Base-by-base conservation (phyloP, 2,888 invertebrate species). In the Seladonia tumulorum region DNA sequence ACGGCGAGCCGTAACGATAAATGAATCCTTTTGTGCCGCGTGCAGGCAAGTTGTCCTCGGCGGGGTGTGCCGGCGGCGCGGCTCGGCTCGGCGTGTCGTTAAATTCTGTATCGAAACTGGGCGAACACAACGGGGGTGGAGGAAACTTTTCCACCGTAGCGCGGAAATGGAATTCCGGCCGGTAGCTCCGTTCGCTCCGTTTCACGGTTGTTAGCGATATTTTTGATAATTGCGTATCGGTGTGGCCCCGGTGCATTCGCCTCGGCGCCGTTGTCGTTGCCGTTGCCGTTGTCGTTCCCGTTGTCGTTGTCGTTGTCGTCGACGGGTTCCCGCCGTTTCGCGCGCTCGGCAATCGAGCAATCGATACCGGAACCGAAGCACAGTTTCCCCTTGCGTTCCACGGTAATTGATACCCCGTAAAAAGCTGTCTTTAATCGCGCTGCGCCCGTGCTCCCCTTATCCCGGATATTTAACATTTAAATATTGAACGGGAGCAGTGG, bases 141-240 rank as follows among this genome's bases (percentile, higher is more conserved):
- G 22, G 39, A 68, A 68, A 73, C 53, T 68, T 79, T 49, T 80
- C 78, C 72, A 49, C 22, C 39, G 79, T 63, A 5, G 53, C 66
- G 29, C 42, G 25, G 80, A 66, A 72, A 53, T 73, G 66, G 22
- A 18, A 22, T 63, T 42, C 39, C 66, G 53, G 45, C 39, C 29
- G 22, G 35, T 18, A 47, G 42, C 47, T 45, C 18, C 16, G 57
- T 49, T 29, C 84, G 63, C 29, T 45, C 18, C 35, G 39, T 35
- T 84, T 35, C 68, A 47, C 45, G 45, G 49, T 72, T 14, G 74
- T 35, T 53, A 39, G 10, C 35, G 85, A 81, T 45, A 70, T 76
- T 72, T 74, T 53, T 70, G 77, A 63, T 79, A 85, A 85, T 79
- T 74, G 78, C 78, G 53, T 84, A 74, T 71, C 45, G 35, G 22